Evolutionary conservation across 2,797 vertebrate genomes (phyloP), one percentile per base, ranked within the genome.

Genomic region (Meda fulgida): DNA sequence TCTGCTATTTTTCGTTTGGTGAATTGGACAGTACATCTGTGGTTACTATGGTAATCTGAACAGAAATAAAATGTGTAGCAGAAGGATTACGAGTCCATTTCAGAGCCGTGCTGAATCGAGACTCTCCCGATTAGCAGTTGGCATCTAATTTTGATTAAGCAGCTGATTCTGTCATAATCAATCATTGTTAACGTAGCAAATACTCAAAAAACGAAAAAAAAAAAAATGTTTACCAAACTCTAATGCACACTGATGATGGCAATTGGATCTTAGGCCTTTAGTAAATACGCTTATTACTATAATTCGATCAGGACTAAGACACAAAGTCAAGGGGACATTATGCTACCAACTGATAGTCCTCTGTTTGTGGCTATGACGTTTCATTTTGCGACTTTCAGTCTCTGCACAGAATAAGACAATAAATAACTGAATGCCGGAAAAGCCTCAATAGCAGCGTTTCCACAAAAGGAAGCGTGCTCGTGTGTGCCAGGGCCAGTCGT

Each of bases 11-110:
- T 48, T 6, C 13, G 18, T 38, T 14, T 43, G 84, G 46, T 48
- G 38, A 21, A 78, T n/a, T 36, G n/a, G 23, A 78, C n/a, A 23
- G 23, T 29, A 73, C 69, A 71, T 84, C 63, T 63, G 9, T 40
- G 75, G 88, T 89, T 89, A 79, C 86, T 84, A 87, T 67, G 85
- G 89, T 2, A 23, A 90, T 83, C 83, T 85, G 40, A 55, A 58
- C 34, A 72, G 66, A 72, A 76, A 86, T 21, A 78, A 72, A 87
- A 85, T 36, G 51, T 81, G 21, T 84, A n/a, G 60, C 26, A 79
- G 29, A 70, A 60, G 5, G 31, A 69, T 70, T 72, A 75, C 21
- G 9, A 75, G 70, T 46, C 38, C 8, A 58, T 69, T 70, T 77
- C 29, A 34, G 36, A 46, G 51, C 23, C 7, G 14, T 34, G 79